Conservation (phyloP, 2,797 vertebrate genomes). For the Betta splendens region DNA sequence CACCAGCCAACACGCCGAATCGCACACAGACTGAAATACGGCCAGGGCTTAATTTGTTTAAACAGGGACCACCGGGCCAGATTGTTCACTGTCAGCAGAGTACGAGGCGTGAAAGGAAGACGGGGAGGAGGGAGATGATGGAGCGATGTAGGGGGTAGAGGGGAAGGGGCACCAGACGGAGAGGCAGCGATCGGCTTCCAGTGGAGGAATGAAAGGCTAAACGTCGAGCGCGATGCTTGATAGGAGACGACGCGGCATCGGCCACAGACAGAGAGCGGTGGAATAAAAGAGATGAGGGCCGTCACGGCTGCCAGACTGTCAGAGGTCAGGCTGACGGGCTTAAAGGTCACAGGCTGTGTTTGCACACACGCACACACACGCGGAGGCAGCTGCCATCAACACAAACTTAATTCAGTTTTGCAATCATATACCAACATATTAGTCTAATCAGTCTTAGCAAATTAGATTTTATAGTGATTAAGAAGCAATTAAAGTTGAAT, state of each 20-base stretch:
- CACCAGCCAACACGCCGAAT: constrained; percentile 2
- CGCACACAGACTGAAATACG: constrained; percentile 18
- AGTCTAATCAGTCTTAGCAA: constrained; percentile 43
- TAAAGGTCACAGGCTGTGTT: constrained; percentile 40
- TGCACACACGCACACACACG: constrained; percentile 14
- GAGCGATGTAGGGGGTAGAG: constrained; percentile 53
- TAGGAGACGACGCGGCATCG: constrained; percentile 76
- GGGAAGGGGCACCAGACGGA: constrained; percentile 59
- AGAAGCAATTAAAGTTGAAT: constrained; percentile 25
- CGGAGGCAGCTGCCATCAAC: constrained; percentile 27
- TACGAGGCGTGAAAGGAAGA: constrained; percentile 48
- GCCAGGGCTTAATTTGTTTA: constrained; percentile 39
- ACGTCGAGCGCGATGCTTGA: constrained; percentile 69
- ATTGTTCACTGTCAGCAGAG: constrained; percentile 65
- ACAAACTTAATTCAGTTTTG: constrained; percentile 63
- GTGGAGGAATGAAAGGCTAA: constrained; percentile 54
- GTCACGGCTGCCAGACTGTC: constrained; percentile 61
- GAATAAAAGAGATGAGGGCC: constrained; percentile 47
- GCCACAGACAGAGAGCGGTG: constrained; percentile 65
- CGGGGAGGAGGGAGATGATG: constrained; percentile 42
- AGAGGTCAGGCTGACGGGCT: constrained; percentile 54
- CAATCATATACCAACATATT: constrained; percentile 53
- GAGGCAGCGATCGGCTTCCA: constrained; percentile 33
- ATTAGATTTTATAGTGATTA: constrained; percentile 28
- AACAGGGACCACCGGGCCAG: constrained; percentile 47